Conservation (phyloP, 2,888 invertebrate species). For the Eristalis intricaria region DNA sequence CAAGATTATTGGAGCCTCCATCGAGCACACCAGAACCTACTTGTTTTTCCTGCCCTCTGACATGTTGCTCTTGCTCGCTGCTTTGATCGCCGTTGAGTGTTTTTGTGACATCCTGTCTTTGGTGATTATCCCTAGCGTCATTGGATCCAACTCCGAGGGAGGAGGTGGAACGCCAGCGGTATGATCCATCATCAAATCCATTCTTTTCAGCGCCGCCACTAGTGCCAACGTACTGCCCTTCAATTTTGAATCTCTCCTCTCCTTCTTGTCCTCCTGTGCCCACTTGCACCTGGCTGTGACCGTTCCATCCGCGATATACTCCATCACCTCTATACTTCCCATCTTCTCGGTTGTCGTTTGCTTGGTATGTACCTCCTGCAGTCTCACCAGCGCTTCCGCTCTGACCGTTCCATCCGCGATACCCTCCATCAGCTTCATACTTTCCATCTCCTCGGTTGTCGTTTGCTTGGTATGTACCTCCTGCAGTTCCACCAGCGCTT, state of each 20-base stretch:
- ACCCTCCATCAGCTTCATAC: neutral
- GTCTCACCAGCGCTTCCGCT: too few relatives aligned
- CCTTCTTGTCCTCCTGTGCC: neutral
- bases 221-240: neutral
- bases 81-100: neutral
- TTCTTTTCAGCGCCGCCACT: too few relatives aligned
- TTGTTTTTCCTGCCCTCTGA: neutral
- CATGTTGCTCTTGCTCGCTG: neutral
- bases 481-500: too few relatives aligned
- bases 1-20: neutral
- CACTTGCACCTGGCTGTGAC: neutral
- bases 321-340: neutral
- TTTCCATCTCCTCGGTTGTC: too few relatives aligned
- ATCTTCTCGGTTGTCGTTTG: too few relatives aligned
- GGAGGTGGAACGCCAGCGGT: neutral
- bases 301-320: conserved; percentile 9
- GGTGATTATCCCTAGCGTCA: neutral
- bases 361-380: too few relatives aligned
- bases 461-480: too few relatives aligned
- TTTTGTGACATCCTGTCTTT: neutral
- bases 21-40: neutral
- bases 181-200: too few relatives aligned
- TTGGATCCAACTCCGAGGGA: neutral
- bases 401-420: too few relatives aligned
- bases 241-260: neutral